Conservation (phyloP, 53 echinoderm and acorn worm genomes). For the Holothuria leucospilota region DNA sequence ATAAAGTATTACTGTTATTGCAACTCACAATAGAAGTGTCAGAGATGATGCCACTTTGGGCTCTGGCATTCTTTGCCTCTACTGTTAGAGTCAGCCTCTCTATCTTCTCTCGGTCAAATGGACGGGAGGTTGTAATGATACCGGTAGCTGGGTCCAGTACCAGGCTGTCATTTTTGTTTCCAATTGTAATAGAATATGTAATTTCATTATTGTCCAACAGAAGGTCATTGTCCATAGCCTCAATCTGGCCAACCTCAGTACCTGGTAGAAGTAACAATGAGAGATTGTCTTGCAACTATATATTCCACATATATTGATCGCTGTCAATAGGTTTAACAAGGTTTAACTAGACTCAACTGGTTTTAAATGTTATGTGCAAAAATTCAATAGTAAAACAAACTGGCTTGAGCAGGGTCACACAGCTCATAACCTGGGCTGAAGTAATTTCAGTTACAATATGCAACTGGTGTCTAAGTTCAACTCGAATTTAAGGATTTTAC, state of each 20-base stretch:
- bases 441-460: too few relatives aligned
- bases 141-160: constrained; percentile 70
- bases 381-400: too few relatives aligned
- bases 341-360: too few relatives aligned
- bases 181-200: constrained; percentile 72
- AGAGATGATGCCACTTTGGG: constrained; percentile 1
- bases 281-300: not conserved
- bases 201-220: constrained; percentile 69
- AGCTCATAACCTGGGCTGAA: too few relatives aligned
- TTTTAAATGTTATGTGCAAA: too few relatives aligned
- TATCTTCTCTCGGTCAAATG: constrained; percentile 72
- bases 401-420: too few relatives aligned
- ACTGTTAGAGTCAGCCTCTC: constrained; percentile 72
- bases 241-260: constrained; percentile 63
- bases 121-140: constrained; percentile 58
- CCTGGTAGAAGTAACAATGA: constrained; percentile 47
- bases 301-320: not conserved
- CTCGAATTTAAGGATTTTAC: too few relatives aligned
- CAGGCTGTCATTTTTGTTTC: constrained; percentile 64
- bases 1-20: too few relatives aligned
- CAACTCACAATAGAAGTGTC: constrained; percentile 9
- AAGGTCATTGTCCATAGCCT: constrained; percentile 78
- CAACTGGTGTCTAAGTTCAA: too few relatives aligned
- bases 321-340: too few relatives aligned
- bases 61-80: constrained; percentile 67